Conservation (phyloP, 2,888 invertebrate genomes). For the Plebejus anna region DNA sequence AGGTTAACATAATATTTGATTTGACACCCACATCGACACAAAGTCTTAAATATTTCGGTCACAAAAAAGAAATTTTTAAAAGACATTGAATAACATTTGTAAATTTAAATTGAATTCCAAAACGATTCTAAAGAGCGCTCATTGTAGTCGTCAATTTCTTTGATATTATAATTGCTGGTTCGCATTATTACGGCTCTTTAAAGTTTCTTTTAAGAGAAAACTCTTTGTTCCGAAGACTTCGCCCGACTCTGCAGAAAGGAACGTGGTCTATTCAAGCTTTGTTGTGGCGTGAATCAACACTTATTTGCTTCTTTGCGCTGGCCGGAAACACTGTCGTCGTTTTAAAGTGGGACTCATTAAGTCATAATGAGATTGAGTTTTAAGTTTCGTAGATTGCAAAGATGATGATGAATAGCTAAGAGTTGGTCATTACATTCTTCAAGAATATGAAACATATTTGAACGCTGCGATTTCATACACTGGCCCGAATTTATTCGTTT, state of each 20-base stretch:
- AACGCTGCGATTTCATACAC: too few species aligned
- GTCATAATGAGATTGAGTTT: conserved; percentile 22
- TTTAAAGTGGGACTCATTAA: conserved; percentile 11
- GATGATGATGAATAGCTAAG: background rate
- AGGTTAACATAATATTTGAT: too few species aligned
- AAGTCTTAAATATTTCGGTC: too few species aligned
- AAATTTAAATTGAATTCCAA: background rate
- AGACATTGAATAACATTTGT: background rate
- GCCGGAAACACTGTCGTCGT: conserved; percentile 19
- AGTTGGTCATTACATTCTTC: background rate
- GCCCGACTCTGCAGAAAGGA: conserved; percentile 43
- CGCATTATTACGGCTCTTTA: conserved; percentile 48
- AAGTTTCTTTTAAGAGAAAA: conserved; percentile 46
- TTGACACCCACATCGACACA: too few species aligned
- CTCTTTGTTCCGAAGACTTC: conserved; percentile 40
- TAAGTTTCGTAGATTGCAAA: background rate
- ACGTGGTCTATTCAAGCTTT: conserved; percentile 41
- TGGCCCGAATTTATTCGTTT: too few species aligned
- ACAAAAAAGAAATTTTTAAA: too few species aligned
- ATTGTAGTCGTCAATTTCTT: conserved; percentile 35
- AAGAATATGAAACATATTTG: background rate
- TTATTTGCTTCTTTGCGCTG: conserved; percentile 31
- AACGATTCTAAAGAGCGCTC: conserved; percentile 9
- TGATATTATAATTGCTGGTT: conserved; percentile 45
- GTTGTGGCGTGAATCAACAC: conserved; percentile 40